These are phyloP conservation scores for Pelodytes ibericus DNA, from an alignment of 2,797 vertebrate species.

Conservation along the genomic window DNA sequence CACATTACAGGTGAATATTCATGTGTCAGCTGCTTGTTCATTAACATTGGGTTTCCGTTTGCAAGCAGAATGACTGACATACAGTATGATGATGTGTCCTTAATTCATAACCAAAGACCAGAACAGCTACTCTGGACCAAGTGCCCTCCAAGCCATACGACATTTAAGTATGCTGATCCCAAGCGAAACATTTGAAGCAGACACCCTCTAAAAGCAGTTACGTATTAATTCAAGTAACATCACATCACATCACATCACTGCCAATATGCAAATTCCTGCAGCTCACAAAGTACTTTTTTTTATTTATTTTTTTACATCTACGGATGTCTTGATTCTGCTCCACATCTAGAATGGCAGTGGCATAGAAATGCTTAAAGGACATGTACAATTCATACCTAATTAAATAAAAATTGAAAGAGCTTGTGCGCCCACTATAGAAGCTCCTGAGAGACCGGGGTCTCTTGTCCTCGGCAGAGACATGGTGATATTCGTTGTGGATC, in stretches of 20 bases:
- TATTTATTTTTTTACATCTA: too few relatives aligned
- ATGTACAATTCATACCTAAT: too few relatives aligned
- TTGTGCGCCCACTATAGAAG: too few relatives aligned
- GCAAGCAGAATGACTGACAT: conserved; percentile 9
- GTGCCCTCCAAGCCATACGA: neutral
- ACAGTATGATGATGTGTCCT: conserved; percentile 11
- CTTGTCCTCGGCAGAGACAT: too few relatives aligned
- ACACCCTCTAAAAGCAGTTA: neutral
- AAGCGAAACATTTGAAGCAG: conserved; percentile 2
- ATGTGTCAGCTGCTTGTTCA: neutral
- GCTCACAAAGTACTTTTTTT: too few relatives aligned
- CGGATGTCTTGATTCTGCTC: too few relatives aligned
- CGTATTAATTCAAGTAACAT: neutral
- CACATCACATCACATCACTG: neutral
- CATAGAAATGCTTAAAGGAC: too few relatives aligned
- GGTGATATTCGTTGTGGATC: too few relatives aligned
- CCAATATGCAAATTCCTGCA: conserved; percentile 13
- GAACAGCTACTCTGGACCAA: neutral
- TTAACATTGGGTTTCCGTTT: neutral
- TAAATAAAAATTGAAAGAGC: too few relatives aligned
- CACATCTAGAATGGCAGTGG: too few relatives aligned
- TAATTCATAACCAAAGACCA: conserved; percentile 9
- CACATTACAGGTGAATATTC: neutral
- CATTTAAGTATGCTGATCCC: conserved; percentile 9
- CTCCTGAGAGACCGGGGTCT: too few relatives aligned